Percentiles rank a stretch among this genome's conserved stretches.
phyloP scores from a whole-genome alignment of 2,113 vertebrate species.

The Pontoporia blainvillei region DNA sequence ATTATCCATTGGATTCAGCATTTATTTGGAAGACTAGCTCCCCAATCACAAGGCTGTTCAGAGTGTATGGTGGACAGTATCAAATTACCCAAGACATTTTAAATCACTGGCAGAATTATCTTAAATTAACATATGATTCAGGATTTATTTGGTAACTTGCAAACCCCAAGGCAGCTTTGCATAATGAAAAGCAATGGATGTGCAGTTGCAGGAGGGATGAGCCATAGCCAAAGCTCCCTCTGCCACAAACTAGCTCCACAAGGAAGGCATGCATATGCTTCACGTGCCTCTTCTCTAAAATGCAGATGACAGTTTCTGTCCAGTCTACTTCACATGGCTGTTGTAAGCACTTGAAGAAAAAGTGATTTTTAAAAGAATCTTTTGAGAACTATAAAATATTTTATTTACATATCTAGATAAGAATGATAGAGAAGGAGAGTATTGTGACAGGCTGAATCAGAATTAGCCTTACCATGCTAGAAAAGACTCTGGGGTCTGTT shows the following conservation, averaged over 20 bases:
- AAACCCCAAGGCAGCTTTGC: neutral
- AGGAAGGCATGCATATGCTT: neutral
- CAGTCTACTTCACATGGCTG: neutral
- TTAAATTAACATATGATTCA: conserved; percentile 27
- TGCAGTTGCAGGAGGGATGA: rapidly evolving
- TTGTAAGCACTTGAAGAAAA: neutral
- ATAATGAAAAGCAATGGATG: neutral
- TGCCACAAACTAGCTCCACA: neutral
- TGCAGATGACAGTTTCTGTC: neutral
- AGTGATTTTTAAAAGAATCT: neutral
- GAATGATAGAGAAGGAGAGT: neutral
- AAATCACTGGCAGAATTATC: neutral
- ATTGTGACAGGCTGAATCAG: neutral
- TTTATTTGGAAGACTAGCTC: neutral
- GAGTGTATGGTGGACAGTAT: neutral
- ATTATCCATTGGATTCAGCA: neutral
- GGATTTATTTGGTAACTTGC: neutral
- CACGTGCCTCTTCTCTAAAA: neutral
- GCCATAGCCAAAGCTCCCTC: neutral
- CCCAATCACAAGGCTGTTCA: neutral
- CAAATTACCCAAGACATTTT: neutral
- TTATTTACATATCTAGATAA: neutral
- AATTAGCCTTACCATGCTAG: neutral
- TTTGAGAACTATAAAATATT: neutral
- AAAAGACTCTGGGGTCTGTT: neutral